phyloP scores from a whole-genome alignment of 2,888 invertebrate species.

The Heliconius cydno region DNA sequence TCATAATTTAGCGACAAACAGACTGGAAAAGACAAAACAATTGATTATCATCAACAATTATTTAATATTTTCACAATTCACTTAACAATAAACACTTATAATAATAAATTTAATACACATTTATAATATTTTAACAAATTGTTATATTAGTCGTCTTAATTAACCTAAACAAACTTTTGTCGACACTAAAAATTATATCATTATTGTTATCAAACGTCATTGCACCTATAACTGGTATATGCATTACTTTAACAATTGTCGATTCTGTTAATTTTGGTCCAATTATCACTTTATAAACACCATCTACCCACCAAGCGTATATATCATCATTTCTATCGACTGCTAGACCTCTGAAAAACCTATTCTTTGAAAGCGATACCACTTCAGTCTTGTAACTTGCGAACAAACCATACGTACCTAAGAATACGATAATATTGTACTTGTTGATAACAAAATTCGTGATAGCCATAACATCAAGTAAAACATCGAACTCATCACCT shows the following conservation, averaged over 20 bases:
- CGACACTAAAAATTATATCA: constrained; percentile 66
- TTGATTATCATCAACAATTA: background rate
- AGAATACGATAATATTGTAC: constrained; percentile 63
- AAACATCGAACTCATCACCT: constrained; percentile 61
- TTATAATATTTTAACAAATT: constrained; percentile 41
- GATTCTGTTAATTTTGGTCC: constrained; percentile 59
- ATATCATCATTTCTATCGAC: constrained; percentile 66
- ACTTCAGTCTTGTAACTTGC: constrained; percentile 58
- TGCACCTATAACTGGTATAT: constrained; percentile 62
- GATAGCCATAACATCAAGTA: constrained; percentile 59
- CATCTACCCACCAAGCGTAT: constrained; percentile 76
- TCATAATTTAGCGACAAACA: constrained; percentile 8
- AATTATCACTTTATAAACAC: constrained; percentile 66
- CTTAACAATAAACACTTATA: background rate
- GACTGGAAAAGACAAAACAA: background rate
- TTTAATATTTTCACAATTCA: background rate
- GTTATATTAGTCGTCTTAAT: constrained; percentile 51
- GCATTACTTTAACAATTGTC: constrained; percentile 59
- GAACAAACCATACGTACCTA: constrained; percentile 64
- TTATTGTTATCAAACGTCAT: constrained; percentile 71
- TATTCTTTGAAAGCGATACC: constrained; percentile 63
- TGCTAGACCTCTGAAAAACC: constrained; percentile 69
- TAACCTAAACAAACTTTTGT: constrained; percentile 61
- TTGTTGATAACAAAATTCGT: constrained; percentile 69
- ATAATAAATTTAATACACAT: background rate